Evolutionary conservation across 1,140 invertebrate genomes (phyloP).

Genomic region (Holotrichia oblita): DNA sequence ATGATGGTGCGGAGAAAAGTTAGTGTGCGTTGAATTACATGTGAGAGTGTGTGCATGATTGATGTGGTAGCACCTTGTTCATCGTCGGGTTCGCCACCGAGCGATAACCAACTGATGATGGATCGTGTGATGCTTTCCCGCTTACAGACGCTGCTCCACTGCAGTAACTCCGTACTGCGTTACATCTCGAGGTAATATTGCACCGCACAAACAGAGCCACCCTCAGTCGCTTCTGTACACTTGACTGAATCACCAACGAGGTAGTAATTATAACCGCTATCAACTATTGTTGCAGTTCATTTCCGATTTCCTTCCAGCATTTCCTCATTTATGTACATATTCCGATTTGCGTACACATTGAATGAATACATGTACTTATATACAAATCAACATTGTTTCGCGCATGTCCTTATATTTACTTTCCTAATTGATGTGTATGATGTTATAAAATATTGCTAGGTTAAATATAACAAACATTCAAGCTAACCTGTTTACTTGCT

Average conservation of each 20-base stretch:
- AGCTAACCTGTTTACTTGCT: no score
- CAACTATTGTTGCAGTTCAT: slow-evolving; percentile 31
- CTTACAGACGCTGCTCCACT: background rate
- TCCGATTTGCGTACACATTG: no score
- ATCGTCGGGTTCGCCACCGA: slow-evolving; percentile 40
- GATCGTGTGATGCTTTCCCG: slow-evolving; percentile 40
- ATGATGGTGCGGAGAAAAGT: slow-evolving; percentile 15
- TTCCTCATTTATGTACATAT: background rate
- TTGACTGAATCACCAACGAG: slow-evolving; percentile 30
- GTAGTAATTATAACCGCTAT: slow-evolving; percentile 21
- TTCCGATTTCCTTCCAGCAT: background rate
- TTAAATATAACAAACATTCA: no score
- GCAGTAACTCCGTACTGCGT: background rate
- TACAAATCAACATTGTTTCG: no score
- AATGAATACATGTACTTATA: no score
- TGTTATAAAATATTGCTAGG: no score
- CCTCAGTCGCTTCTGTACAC: slow-evolving; percentile 9
- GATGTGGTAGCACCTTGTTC: slow-evolving; percentile 42
- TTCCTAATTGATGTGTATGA: no score
- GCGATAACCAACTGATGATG: slow-evolving; percentile 49
- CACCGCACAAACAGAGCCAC: slow-evolving; percentile 5
- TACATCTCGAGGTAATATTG: background rate
- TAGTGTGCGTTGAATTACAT: slow-evolving; percentile 28
- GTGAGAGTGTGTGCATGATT: slow-evolving; percentile 43
- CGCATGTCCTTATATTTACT: no score